Percentiles rank a stretch among this genome's conserved stretches.
These are phyloP conservation scores for Eilema sororculum DNA, from an alignment of 2,888 invertebrate species.

Conservation along the genomic window DNA sequence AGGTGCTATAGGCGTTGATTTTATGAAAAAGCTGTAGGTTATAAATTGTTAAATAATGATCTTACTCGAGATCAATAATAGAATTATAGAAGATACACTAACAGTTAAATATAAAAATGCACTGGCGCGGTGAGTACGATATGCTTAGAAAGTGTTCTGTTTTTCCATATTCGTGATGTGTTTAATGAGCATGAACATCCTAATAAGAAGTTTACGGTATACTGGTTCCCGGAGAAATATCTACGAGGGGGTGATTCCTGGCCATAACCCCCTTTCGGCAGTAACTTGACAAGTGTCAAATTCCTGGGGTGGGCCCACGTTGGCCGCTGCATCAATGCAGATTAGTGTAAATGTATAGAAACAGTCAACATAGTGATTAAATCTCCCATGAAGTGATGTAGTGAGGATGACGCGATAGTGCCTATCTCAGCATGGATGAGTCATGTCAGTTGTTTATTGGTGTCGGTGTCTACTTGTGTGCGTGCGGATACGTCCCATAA, in stretches of 20 bases:
- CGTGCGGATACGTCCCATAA: slow-evolving; percentile 79
- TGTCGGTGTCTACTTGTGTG: slow-evolving; percentile 65
- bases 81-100: slow-evolving; percentile 99
- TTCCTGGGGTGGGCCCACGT: slow-evolving; percentile 85
- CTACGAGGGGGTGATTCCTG: slow-evolving; percentile 61
- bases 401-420: slow-evolving; percentile 73
- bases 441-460: slow-evolving; percentile 79
- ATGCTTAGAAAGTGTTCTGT: slow-evolving; percentile 85
- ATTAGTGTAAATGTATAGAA: slow-evolving; percentile 45
- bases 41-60: slow-evolving; percentile 92
- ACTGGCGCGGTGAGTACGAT: slow-evolving; percentile 95
- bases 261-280: slow-evolving; percentile 78
- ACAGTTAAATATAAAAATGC: slow-evolving; percentile 98
- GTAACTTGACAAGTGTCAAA: slow-evolving; percentile 83
- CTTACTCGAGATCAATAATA: slow-evolving; percentile 99
- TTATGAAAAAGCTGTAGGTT: slow-evolving; percentile 86
- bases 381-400: slow-evolving; percentile 60
- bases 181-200: slow-evolving; percentile 58
- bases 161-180: slow-evolving; percentile 73
- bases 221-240: slow-evolving; percentile 46
- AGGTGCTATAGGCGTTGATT: slow-evolving; percentile 86
- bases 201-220: slow-evolving; percentile 46
- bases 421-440: slow-evolving; percentile 80
- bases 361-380: slow-evolving; percentile 46
- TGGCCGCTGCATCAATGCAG: slow-evolving; percentile 65